Evolutionary conservation across 2,113 vertebrate genomes (phyloP).

Genomic region (Pomatostomus ruficeps): DNA sequence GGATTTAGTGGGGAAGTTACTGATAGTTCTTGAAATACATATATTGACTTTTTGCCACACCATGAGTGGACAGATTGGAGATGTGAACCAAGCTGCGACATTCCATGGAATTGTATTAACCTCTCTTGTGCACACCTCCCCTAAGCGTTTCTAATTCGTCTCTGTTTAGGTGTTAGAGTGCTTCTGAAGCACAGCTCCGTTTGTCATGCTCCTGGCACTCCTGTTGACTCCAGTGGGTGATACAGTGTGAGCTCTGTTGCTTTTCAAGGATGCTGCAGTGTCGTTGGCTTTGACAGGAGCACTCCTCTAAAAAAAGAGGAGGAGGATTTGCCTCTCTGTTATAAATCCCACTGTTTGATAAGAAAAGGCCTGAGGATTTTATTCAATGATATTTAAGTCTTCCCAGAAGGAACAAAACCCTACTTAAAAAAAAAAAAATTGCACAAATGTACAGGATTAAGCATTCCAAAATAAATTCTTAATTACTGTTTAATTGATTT

Average conservation of each 20-base stretch:
- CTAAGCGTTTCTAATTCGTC: conserved; percentile 22
- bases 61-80: not conserved
- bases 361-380: not conserved
- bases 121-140: not conserved
- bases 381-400: not conserved
- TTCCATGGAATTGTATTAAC: not conserved
- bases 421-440: not conserved
- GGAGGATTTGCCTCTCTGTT: not conserved
- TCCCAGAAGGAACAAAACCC: not conserved
- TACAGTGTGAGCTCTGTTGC: not conserved
- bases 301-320: not conserved
- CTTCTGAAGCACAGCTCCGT: not conserved
- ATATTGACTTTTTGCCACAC: conserved; percentile 29
- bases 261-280: conserved; percentile 11
- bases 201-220: not conserved
- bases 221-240: conserved; percentile 11
- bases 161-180: conserved; percentile 11
- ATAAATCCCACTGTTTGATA: not conserved
- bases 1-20: conserved; percentile 12
- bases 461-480: conserved; percentile 9
- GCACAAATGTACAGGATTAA: not conserved
- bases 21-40: conserved; percentile 20
- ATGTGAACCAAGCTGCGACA: not conserved
- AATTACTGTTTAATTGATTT: conserved; percentile 48
- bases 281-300: not conserved